A percentile compares a stretch with the other conserved stretches of the same genome.
Evolutionary conservation across 2,797 vertebrate genomes (phyloP).

Genomic region (Phrynocephalus forsythii): DNA sequence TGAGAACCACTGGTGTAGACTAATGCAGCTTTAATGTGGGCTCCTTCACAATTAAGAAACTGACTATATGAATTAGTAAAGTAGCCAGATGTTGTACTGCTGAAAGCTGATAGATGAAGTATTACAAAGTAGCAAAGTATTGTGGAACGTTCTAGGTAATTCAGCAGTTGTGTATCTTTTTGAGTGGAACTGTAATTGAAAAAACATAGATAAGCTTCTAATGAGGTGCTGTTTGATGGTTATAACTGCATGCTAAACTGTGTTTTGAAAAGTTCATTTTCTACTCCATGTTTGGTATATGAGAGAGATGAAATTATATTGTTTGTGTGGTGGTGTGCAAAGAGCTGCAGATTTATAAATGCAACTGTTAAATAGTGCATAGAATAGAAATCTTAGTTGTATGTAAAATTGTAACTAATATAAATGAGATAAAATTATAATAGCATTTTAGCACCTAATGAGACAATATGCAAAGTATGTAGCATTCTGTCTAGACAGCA

Average conservation of each 20-base stretch:
- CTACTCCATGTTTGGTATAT: neutral
- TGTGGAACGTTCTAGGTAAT: neutral
- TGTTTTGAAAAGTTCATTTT: conserved; percentile 9
- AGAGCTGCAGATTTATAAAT: neutral
- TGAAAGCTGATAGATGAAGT: neutral
- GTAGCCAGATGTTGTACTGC: neutral
- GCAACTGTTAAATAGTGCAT: neutral
- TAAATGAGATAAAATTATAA: conserved; percentile 3
- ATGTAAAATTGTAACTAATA: conserved; percentile 12
- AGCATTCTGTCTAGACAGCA: neutral
- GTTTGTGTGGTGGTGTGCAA: neutral
- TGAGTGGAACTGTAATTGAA: neutral
- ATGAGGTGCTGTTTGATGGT: neutral
- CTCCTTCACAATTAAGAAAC: neutral
- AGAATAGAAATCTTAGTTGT: neutral
- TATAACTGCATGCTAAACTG: neutral
- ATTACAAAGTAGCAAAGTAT: neutral
- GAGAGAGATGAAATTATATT: neutral
- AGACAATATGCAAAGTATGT: neutral
- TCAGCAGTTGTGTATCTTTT: neutral
- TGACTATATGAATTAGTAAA: neutral
- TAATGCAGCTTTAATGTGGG: neutral
- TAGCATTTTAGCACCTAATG: neutral
- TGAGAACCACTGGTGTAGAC: too few species aligned
- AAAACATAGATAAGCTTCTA: neutral